Percentiles rank a stretch among this genome's conserved stretches.
These are phyloP conservation scores for Anoplophora glabripennis DNA, from an alignment of 1,140 invertebrate genomes.

Conservation along the genomic window DNA sequence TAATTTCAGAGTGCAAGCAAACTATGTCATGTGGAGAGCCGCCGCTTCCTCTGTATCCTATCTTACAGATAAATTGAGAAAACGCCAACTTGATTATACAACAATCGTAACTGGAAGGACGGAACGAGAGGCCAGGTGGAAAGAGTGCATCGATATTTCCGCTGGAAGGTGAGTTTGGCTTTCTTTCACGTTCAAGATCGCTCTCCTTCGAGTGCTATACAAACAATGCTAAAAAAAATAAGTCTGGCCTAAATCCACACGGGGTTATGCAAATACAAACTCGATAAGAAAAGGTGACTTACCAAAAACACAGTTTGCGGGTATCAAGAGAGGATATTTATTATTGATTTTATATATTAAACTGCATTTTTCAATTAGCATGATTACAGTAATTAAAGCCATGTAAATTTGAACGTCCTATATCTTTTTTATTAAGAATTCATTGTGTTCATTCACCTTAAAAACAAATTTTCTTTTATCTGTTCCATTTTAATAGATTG, in stretches of 20 bases:
- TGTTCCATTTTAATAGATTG: too few species aligned
- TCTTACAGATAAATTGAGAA: slow-evolving; percentile 55
- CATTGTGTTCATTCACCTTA: too few species aligned
- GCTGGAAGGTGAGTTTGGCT: slow-evolving; percentile 44
- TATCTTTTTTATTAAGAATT: too few species aligned
- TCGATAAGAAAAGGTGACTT: too few species aligned
- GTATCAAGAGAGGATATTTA: not conserved
- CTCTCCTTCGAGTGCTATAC: not conserved
- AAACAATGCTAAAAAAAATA: too few species aligned
- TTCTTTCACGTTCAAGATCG: not conserved
- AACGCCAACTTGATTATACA: slow-evolving; percentile 55
- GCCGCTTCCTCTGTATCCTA: slow-evolving; percentile 56
- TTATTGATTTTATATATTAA: not conserved
- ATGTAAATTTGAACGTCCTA: too few species aligned
- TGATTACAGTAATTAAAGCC: too few species aligned
- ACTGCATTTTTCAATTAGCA: too few species aligned
- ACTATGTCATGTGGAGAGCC: slow-evolving; percentile 63
- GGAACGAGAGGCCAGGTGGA: slow-evolving; percentile 56
- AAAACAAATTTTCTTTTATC: too few species aligned
- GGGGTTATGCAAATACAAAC: too few species aligned
- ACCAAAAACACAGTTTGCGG: too few species aligned
- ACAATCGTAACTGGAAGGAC: slow-evolving; percentile 57
- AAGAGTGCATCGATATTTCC: slow-evolving; percentile 55
- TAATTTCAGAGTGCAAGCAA: slow-evolving; percentile 57
- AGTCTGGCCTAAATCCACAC: too few species aligned